These are phyloP conservation scores for Melinopterus prodromus DNA, from an alignment of 2,888 invertebrate genomes.

Conservation along the genomic window DNA sequence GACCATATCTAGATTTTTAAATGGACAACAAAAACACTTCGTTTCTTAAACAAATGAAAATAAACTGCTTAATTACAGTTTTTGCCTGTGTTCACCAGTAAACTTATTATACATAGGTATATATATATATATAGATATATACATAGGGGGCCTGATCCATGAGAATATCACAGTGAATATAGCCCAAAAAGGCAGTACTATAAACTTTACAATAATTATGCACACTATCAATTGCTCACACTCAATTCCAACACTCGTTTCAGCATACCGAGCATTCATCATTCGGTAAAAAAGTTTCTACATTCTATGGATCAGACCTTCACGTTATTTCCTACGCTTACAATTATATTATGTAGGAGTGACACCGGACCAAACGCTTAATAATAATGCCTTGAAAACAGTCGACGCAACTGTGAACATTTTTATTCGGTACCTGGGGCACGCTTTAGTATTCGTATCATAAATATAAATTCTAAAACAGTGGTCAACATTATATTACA, in stretches of 20 bases:
- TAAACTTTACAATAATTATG: conserved; percentile 16
- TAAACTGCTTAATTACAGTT: conserved; percentile 32
- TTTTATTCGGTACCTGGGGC: conserved; percentile 35
- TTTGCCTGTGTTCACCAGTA: conserved; percentile 40
- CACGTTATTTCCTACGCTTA: conserved; percentile 51
- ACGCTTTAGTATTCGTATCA: conserved; percentile 40
- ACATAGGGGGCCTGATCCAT: conserved; percentile 59
- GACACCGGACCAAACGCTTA: conserved; percentile 38
- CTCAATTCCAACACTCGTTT: conserved; percentile 30
- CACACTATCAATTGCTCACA: conserved; percentile 15
- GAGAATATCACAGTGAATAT: conserved; percentile 61
- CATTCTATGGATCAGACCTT: conserved; percentile 61
- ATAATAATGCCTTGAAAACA: conserved; percentile 32
- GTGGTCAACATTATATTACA: conserved; percentile 50
- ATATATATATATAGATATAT: conserved; percentile 36
- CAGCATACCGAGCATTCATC: conserved; percentile 44
- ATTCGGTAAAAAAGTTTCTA: conserved; percentile 52
- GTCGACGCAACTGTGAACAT: conserved; percentile 51
- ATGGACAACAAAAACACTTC: conserved; percentile 1
- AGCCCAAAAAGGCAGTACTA: conserved; percentile 50
- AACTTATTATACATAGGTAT: conserved; percentile 36
- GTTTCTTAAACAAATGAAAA: conserved; percentile 12
- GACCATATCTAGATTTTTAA: conserved; percentile 31
- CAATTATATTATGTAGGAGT: conserved; percentile 52
- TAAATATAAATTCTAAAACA: conserved; percentile 45